phyloP scores from a whole-genome alignment of 2,888 invertebrate genomes.

The Eristalis tenax region DNA sequence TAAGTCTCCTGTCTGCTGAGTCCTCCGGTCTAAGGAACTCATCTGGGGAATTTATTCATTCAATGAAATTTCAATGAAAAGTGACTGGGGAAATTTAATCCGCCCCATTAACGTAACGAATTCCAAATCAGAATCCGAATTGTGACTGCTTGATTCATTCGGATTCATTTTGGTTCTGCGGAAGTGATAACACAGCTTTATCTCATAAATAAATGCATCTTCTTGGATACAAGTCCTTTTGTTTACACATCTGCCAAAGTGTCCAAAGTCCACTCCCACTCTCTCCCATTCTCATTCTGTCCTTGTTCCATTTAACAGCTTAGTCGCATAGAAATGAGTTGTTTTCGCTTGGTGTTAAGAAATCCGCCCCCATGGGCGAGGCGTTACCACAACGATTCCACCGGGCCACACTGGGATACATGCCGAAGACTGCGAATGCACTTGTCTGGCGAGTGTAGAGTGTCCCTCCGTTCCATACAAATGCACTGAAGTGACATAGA shows the following conservation, averaged over 20 bases:
- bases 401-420: neutral
- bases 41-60: neutral
- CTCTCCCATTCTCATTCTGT: neutral
- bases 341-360: constrained; percentile 58
- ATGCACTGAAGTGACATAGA: constrained; percentile 44
- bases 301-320: constrained; percentile 55
- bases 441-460: constrained; percentile 8
- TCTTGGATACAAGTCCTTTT: constrained; percentile 43
- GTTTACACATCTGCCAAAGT: constrained; percentile 62
- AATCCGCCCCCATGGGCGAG: constrained; percentile 13
- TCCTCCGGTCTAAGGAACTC: neutral
- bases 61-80: neutral
- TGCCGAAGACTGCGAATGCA: neutral
- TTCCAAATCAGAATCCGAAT: neutral
- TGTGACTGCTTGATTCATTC: neutral
- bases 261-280: constrained; percentile 22
- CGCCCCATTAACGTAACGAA: constrained; percentile 3
- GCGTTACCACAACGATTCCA: neutral
- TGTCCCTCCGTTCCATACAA: constrained; percentile 53
- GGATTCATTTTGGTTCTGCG: constrained; percentile 5
- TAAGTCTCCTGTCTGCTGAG: neutral
- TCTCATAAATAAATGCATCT: constrained; percentile 66
- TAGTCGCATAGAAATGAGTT: constrained; percentile 62
- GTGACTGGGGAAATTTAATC: constrained; percentile 15
- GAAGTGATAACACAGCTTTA: constrained; percentile 32